phyloP scores from a whole-genome alignment of 2,113 vertebrate genomes.

The Xiphorhynchus elegans region DNA sequence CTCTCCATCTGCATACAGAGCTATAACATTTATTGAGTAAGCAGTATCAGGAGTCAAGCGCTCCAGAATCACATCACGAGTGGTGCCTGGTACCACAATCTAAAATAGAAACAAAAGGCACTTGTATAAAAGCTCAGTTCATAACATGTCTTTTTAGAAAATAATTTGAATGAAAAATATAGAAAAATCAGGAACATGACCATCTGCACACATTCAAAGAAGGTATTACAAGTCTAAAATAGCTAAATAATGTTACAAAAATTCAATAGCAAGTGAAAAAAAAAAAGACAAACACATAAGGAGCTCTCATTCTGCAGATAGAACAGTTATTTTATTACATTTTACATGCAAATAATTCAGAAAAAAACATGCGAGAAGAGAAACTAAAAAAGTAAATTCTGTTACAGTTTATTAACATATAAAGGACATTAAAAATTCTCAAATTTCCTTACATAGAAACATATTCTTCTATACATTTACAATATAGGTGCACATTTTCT shows the following conservation, averaged over 20 bases:
- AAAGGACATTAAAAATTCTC: background rate
- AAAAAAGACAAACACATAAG: background rate
- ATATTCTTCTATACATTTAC: background rate
- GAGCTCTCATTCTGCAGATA: background rate
- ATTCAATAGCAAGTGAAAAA: background rate
- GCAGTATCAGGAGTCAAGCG: constrained; percentile 87
- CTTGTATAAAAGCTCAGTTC: background rate
- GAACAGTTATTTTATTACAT: background rate
- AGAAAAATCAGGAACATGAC: background rate
- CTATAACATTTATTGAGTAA: constrained; percentile 85
- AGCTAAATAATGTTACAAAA: background rate
- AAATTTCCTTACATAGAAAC: background rate
- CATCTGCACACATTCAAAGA: background rate
- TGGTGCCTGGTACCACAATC: constrained; percentile 88
- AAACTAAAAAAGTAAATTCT: background rate
- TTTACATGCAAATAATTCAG: background rate
- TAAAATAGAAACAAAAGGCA: constrained; percentile 54
- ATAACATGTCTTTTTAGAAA: background rate
- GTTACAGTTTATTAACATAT: background rate
- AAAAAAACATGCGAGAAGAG: background rate
- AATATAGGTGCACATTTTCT: background rate
- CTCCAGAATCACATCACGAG: constrained; percentile 85
- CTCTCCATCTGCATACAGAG: constrained; percentile 89
- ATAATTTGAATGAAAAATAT: background rate
- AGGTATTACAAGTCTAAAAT: background rate